Evolutionary conservation across 2,797 vertebrate genomes (phyloP).

Genomic region (Paguma larvata): DNA sequence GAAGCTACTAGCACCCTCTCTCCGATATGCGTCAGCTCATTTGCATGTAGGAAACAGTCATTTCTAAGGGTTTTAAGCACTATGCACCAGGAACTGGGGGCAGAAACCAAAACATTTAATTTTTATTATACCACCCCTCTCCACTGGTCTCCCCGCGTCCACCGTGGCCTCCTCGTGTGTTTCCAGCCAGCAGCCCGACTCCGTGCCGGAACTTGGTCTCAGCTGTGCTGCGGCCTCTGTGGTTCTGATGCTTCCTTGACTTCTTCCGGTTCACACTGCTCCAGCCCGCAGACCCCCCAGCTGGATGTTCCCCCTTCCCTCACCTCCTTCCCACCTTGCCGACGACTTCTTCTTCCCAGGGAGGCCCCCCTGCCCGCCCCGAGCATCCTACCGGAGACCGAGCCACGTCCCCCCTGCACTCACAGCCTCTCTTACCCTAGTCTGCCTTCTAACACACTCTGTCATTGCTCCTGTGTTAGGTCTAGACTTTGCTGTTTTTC

Average conservation of each 20-base stretch:
- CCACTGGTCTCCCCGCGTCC: neutral
- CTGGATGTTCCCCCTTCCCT: neutral
- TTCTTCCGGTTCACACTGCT: neutral
- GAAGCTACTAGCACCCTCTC: neutral
- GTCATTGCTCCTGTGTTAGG: rapidly evolving
- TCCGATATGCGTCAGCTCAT: rapidly evolving
- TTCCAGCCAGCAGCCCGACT: neutral
- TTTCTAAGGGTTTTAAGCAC: neutral
- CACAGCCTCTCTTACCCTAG: neutral
- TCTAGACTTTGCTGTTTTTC: rapidly evolving
- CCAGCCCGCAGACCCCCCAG: neutral
- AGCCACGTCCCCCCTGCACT: too few relatives aligned
- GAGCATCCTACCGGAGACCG: rapidly evolving
- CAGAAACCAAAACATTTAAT: neutral
- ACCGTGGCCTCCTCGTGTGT: neutral
- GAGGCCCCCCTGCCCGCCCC: neutral
- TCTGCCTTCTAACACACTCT: rapidly evolving
- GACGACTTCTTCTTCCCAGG: neutral
- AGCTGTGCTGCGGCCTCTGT: neutral
- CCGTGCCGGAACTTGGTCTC: neutral
- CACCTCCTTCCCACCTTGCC: neutral
- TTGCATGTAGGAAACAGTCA: neutral
- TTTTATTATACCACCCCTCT: neutral
- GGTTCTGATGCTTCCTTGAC: neutral
- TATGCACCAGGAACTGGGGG: neutral